phyloP scores from a whole-genome alignment of 1,140 invertebrate species.

The Holcopasites calliopsidis region DNA sequence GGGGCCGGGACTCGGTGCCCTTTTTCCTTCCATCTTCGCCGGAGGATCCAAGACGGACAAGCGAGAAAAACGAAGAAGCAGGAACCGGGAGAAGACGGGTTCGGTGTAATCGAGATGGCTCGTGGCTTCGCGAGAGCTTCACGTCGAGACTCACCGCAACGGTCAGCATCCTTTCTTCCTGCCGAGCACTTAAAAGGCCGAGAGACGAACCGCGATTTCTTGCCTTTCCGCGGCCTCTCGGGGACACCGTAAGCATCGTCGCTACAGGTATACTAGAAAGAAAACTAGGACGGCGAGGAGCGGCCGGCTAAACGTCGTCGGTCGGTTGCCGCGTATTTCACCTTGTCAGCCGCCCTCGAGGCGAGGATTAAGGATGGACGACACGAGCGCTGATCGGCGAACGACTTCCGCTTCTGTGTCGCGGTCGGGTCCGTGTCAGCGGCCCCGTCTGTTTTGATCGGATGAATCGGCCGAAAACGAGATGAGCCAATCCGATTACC shows the following conservation, averaged over 20 bases:
- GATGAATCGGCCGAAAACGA: slow-evolving; percentile 58
- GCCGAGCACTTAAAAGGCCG: neutral
- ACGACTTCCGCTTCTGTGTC: slow-evolving; percentile 23
- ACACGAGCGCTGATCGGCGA: slow-evolving; percentile 20
- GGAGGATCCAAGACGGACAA: slow-evolving; percentile 15
- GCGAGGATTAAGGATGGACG: slow-evolving; percentile 10
- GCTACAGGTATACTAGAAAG: slow-evolving; percentile 1
- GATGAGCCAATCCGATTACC: slow-evolving; percentile 58
- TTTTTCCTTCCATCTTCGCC: slow-evolving; percentile 36
- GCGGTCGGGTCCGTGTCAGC: neutral
- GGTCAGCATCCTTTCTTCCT: slow-evolving; percentile 15
- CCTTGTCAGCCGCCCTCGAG: slow-evolving; percentile 14
- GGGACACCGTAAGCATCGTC: neutral
- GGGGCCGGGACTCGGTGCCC: slow-evolving; percentile 12
- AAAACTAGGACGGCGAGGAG: neutral
- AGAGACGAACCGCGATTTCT: neutral
- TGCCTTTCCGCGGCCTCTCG: neutral
- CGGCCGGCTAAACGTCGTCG: neutral
- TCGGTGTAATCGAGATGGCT: slow-evolving; percentile 58
- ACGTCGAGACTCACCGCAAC: slow-evolving; percentile 8
- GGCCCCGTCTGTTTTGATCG: slow-evolving; percentile 52
- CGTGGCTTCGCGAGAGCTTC: slow-evolving; percentile 35
- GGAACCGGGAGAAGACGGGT: slow-evolving; percentile 33
- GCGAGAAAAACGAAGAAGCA: slow-evolving; percentile 12
- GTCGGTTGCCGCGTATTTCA: neutral